Conservation (phyloP, 2,888 invertebrate species). For the Epirrhoe tristata region DNA sequence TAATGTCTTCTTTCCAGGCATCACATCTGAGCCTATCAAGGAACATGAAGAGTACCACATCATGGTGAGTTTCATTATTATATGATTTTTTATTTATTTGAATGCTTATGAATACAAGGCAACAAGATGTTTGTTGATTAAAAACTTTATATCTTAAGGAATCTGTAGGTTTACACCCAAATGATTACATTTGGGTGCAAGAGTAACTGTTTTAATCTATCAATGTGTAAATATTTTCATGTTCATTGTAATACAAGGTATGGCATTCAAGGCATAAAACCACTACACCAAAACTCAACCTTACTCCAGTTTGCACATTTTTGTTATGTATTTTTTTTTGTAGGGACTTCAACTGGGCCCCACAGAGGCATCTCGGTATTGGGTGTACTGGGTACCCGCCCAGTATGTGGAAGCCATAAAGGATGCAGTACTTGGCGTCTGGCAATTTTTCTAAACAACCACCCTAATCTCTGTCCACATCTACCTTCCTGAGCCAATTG, state of each 20-base stretch:
- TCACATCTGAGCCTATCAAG: conserved; percentile 92
- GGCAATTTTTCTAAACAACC: conserved; percentile 89
- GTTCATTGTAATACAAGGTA: too few relatives aligned
- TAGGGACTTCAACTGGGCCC: conserved; percentile 96
- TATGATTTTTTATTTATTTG: background rate
- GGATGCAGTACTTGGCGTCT: conserved; percentile 94
- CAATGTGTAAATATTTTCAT: too few relatives aligned
- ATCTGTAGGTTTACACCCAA: too few relatives aligned
- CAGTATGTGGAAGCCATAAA: conserved; percentile 96
- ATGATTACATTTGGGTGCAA: too few relatives aligned
- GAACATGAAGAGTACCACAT: conserved; percentile 96
- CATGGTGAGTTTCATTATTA: conserved; percentile 86
- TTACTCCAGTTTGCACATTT: background rate
- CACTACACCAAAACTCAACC: background rate
- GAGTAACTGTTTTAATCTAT: too few relatives aligned
- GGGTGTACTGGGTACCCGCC: conserved; percentile 98
- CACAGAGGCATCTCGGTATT: conserved; percentile 96
- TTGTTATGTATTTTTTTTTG: conserved; percentile 32
- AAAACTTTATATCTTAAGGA: too few relatives aligned
- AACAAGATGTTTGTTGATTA: too few relatives aligned
- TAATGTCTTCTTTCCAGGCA: conserved; percentile 62
- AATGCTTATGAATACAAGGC: too few relatives aligned
- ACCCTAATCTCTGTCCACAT: conserved; percentile 55
- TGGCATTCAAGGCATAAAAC: too few relatives aligned
- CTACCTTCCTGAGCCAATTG: conserved; percentile 69